Percentiles rank a stretch among this genome's conserved stretches.
These are phyloP conservation scores for Ectemnius continuus DNA, from an alignment of 2,888 invertebrate species.

Conservation along the genomic window DNA sequence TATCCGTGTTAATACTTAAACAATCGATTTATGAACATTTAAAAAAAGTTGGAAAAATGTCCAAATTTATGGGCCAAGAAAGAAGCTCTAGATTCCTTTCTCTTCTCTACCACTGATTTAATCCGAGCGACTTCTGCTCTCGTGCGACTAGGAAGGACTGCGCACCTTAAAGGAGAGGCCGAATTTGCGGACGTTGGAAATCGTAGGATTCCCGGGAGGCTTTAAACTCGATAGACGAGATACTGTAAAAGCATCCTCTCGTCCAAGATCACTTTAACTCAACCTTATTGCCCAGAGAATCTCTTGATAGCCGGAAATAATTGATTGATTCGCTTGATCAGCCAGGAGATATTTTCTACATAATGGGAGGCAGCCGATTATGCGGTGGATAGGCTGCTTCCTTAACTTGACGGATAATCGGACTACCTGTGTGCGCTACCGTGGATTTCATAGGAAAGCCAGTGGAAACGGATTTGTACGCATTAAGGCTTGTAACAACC, in stretches of 20 bases:
- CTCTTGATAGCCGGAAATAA: not conserved
- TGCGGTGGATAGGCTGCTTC: not conserved
- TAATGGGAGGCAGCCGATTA: not conserved
- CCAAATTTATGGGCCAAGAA: not conserved
- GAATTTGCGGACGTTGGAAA: conserved; percentile 37
- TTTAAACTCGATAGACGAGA: conserved; percentile 30
- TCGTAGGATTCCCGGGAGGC: conserved; percentile 38
- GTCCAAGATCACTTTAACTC: too few species aligned
- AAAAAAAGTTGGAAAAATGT: too few species aligned
- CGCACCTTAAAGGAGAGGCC: conserved; percentile 35
- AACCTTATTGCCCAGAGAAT: too few species aligned
- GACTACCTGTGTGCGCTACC: not conserved
- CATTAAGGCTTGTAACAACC: conserved; percentile 1
- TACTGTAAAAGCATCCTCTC: conserved; percentile 15
- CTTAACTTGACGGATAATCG: not conserved
- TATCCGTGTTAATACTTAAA: too few species aligned
- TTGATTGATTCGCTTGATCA: not conserved
- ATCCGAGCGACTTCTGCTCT: conserved; percentile 42
- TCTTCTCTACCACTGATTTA: conserved; percentile 53
- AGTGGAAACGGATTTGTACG: not conserved
- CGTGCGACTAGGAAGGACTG: conserved; percentile 17
- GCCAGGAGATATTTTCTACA: not conserved
- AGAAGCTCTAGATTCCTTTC: conserved; percentile 10
- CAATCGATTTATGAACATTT: too few species aligned
- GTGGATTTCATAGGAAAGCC: not conserved